Percentiles rank a stretch among this genome's conserved stretches.
Evolutionary conservation across 35 echinoderm and acorn worm genomes (phyloP).

Genomic region (Anneissia japonica): DNA sequence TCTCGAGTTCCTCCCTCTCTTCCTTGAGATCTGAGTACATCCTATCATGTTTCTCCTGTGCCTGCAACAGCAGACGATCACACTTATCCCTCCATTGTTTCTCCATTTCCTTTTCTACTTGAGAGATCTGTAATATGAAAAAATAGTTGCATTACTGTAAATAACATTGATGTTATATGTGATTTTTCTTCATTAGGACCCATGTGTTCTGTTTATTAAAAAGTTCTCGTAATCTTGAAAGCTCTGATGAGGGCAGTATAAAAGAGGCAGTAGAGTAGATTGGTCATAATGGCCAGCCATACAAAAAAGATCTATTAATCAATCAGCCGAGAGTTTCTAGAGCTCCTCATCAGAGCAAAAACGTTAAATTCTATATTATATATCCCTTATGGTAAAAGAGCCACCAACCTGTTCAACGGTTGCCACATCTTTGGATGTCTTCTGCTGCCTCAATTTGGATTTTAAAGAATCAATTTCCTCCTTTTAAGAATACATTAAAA

Average conservation of each 20-base stretch:
- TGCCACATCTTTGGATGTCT: slow-evolving; percentile 68
- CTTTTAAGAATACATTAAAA: no score
- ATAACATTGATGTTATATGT: no score
- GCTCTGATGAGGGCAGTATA: no score
- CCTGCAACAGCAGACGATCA: slow-evolving; percentile 68
- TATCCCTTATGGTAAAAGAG: background rate
- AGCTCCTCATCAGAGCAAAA: no score
- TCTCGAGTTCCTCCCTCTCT: slow-evolving; percentile 62
- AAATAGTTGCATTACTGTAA: background rate
- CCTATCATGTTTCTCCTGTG: slow-evolving; percentile 82
- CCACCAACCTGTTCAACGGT: slow-evolving; percentile 85
- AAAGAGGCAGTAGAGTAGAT: no score
- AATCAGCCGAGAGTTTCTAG: no score
- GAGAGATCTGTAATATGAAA: slow-evolving; percentile 45
- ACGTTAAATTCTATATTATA: no score
- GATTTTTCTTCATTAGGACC: no score
- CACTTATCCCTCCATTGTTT: slow-evolving; percentile 81
- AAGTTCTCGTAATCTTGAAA: no score
- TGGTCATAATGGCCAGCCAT: no score
- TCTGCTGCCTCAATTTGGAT: slow-evolving; percentile 71
- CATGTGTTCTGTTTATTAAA: no score
- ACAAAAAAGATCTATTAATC: no score
- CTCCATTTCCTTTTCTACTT: slow-evolving; percentile 84
- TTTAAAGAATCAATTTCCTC: slow-evolving; percentile 69
- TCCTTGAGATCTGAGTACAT: slow-evolving; percentile 55